These are phyloP conservation scores for Drosophila mimetica DNA, from an alignment of 2,888 invertebrate species.

Conservation along the genomic window DNA sequence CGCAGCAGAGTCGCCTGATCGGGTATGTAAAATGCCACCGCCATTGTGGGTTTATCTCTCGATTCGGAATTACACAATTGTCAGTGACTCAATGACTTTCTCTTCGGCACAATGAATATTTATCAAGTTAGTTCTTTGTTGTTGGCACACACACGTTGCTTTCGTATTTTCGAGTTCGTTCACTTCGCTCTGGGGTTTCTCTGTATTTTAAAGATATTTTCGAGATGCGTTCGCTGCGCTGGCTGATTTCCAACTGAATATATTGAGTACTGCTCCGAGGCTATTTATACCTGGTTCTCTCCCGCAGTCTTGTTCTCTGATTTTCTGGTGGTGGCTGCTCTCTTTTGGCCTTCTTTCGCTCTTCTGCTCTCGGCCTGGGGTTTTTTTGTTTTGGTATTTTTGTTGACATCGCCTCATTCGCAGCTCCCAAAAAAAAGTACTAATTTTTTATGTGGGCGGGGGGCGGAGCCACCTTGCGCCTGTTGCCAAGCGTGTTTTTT, in stretches of 20 bases:
- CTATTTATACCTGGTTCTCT: conserved; percentile 61
- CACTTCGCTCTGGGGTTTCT: conserved; percentile 60
- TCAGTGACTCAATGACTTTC: conserved; percentile 71
- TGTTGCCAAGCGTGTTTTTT: conserved; percentile 56
- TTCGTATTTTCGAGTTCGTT: conserved; percentile 49
- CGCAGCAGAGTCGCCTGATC: conserved; percentile 81
- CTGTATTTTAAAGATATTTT: conserved; percentile 3
- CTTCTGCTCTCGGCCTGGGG: conserved; percentile 20
- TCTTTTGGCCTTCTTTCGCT: conserved; percentile 11
- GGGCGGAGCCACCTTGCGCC: conserved; percentile 66
- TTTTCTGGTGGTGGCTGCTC: conserved; percentile 21
- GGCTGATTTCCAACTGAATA: conserved; percentile 53
- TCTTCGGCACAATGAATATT: conserved; percentile 69
- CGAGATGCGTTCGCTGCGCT: conserved; percentile 47
- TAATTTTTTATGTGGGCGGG: conserved; percentile 31
- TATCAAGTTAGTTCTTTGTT: conserved; percentile 66
- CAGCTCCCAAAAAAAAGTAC: conserved; percentile 43
- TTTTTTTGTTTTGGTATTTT: conserved; percentile 81
- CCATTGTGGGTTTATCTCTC: conserved; percentile 64
- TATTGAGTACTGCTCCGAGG: conserved; percentile 27
- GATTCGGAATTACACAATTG: conserved; percentile 67
- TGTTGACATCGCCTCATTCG: conserved; percentile 84
- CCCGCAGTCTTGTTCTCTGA: conserved; percentile 20
- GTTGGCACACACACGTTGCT: conserved; percentile 29
- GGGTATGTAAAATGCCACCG: conserved; percentile 82